A percentile compares a stretch with the other conserved stretches of the same genome.
Conservation (phyloP, 2,888 invertebrate species). For the Pherbina coryleti region DNA sequence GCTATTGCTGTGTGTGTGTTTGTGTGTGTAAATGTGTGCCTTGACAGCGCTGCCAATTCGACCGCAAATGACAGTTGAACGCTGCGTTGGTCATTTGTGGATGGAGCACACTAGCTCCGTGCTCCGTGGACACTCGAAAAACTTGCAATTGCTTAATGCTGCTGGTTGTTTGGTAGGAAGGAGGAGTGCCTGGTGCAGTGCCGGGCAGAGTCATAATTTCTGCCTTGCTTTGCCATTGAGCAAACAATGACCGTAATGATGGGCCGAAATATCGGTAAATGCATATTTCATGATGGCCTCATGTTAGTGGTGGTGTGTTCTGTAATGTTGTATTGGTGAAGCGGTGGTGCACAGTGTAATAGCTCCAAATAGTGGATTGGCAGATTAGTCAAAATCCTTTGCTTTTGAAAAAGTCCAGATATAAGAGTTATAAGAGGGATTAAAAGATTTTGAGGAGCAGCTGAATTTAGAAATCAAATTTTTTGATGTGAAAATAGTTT, state of each 20-base stretch:
- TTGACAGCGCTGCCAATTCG: slow-evolving; percentile 16
- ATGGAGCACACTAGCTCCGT: neutral
- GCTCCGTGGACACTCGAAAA: neutral
- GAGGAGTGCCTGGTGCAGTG: neutral
- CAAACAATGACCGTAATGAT: slow-evolving; percentile 10
- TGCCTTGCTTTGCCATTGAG: neutral
- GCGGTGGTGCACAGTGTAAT: neutral
- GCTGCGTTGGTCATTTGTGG: slow-evolving; percentile 23
- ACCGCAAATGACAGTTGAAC: slow-evolving; percentile 24
- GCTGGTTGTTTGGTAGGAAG: neutral
- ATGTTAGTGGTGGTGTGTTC: neutral
- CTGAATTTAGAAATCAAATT: too few species aligned
- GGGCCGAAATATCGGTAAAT: slow-evolving; percentile 19
- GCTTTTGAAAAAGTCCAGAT: too few species aligned
- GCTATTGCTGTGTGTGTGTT: neutral
- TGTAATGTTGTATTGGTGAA: too few species aligned
- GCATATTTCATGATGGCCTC: slow-evolving; percentile 5
- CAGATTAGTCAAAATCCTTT: too few species aligned
- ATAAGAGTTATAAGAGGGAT: too few species aligned
- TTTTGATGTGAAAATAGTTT: too few species aligned
- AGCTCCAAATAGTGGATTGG: too few species aligned
- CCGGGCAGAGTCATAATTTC: neutral
- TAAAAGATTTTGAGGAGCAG: too few species aligned
- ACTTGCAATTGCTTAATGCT: neutral
- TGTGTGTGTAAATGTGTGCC: neutral